phyloP scores from a whole-genome alignment of 2,113 vertebrate genomes.

The Paradoxurus hermaphroditus region DNA sequence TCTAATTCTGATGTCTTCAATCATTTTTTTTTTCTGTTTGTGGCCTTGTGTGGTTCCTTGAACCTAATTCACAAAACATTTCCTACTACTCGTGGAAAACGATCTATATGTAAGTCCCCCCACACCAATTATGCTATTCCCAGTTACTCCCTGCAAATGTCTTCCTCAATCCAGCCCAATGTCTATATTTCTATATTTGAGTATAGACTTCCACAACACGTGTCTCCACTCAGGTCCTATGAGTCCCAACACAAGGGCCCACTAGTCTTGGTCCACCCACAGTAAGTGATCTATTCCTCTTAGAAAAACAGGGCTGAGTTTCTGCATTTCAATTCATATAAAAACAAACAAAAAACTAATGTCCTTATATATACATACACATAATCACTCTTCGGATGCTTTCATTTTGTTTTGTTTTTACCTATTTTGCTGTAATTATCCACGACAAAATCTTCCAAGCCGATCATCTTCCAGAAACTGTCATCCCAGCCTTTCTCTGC shows the following conservation, averaged over 20 bases:
- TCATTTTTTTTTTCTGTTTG: neutral
- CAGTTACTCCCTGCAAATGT: neutral
- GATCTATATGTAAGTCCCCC: fast-evolving
- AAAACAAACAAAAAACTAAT: neutral
- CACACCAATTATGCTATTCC: neutral
- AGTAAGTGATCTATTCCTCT: neutral
- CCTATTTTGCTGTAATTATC: conserved; percentile 94
- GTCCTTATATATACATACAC: neutral
- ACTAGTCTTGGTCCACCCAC: neutral
- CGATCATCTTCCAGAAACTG: conserved; percentile 91
- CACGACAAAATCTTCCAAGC: conserved; percentile 89
- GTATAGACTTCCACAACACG: neutral
- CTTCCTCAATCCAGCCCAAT: neutral
- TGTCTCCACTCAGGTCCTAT: neutral
- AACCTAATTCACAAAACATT: neutral
- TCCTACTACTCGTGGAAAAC: neutral
- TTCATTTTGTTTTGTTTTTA: conserved; percentile 63
- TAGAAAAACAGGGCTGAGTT: neutral
- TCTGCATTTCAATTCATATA: neutral
- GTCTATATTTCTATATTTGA: neutral
- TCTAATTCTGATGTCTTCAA: neutral
- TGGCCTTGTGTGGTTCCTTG: neutral
- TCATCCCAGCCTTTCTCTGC: conserved; percentile 93
- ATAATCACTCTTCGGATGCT: neutral
- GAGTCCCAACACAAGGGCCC: neutral